phyloP scores from a whole-genome alignment of 1,140 invertebrate species.

The Formica exsecta region DNA sequence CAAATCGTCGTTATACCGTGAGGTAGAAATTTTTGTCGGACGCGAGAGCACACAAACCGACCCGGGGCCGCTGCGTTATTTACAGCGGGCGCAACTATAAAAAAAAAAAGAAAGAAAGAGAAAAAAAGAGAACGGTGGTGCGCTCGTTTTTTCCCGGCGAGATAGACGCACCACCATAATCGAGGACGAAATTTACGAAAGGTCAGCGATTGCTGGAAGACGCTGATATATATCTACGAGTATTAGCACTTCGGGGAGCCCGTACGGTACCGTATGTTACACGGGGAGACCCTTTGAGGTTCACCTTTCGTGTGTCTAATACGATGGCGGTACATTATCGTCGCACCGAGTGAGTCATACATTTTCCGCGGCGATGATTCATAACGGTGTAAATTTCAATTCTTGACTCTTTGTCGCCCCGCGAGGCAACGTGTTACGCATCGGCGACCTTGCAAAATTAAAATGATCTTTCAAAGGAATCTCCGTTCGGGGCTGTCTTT shows the following conservation, averaged over 20 bases:
- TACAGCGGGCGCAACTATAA: constrained; percentile 18
- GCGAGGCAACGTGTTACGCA: constrained; percentile 5
- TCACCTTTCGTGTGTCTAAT: constrained; percentile 52
- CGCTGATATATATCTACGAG: constrained; percentile 57
- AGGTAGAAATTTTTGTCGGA: constrained; percentile 24
- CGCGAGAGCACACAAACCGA: background rate
- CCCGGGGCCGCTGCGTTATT: constrained; percentile 8
- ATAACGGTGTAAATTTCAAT: constrained; percentile 61
- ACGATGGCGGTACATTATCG: constrained; percentile 54
- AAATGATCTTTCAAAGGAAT: constrained; percentile 44
- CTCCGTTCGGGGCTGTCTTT: background rate
- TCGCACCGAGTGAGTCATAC: constrained; percentile 44
- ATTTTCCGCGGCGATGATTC: constrained; percentile 57
- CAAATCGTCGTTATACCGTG: constrained; percentile 50
- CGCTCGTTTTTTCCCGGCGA: background rate
- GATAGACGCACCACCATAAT: constrained; percentile 1
- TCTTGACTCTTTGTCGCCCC: background rate
- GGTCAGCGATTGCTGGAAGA: constrained; percentile 47
- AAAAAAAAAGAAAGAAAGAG: background rate
- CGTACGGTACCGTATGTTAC: constrained; percentile 28
- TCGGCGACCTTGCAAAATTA: constrained; percentile 29
- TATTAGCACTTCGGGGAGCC: constrained; percentile 48
- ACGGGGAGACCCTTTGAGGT: constrained; percentile 38
- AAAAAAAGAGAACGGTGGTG: background rate
- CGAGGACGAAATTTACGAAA: constrained; percentile 57